Conservation (phyloP, 2,113 vertebrate genomes). For the Ammospiza caudacuta region DNA sequence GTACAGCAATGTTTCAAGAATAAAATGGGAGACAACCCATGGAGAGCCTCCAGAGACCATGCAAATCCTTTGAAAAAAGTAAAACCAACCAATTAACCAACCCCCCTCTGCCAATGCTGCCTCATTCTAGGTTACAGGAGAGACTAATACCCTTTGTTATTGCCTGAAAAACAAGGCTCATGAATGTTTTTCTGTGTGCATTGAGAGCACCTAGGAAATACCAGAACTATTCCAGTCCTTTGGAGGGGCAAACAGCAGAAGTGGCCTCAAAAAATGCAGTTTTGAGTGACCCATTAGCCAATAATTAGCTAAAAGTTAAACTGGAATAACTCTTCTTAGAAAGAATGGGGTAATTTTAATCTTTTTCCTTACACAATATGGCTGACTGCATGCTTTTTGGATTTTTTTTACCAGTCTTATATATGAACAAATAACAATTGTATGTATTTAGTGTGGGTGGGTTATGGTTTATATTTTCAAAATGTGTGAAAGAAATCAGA, state of each 20-base stretch:
- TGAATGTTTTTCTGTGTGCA: background rate
- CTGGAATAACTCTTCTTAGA: background rate
- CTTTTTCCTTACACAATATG: background rate
- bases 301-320: background rate
- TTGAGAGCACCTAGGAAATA: background rate
- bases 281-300: background rate
- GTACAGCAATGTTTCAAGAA: background rate
- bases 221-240: background rate
- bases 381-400: rapidly evolving
- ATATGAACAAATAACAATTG: background rate
- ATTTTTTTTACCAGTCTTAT: background rate
- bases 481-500: background rate
- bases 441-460: rapidly evolving
- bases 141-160: background rate
- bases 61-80: background rate
- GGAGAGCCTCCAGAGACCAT: background rate
- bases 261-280: background rate
- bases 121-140: background rate
- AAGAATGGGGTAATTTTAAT: background rate
- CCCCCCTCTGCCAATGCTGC: rapidly evolving
- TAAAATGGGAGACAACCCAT: background rate
- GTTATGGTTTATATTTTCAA: background rate
- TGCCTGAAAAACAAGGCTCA: background rate
- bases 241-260: background rate
- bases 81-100: rapidly evolving